These are phyloP conservation scores for Diarsia mendica DNA, from an alignment of 2,888 invertebrate species.

Conservation along the genomic window DNA sequence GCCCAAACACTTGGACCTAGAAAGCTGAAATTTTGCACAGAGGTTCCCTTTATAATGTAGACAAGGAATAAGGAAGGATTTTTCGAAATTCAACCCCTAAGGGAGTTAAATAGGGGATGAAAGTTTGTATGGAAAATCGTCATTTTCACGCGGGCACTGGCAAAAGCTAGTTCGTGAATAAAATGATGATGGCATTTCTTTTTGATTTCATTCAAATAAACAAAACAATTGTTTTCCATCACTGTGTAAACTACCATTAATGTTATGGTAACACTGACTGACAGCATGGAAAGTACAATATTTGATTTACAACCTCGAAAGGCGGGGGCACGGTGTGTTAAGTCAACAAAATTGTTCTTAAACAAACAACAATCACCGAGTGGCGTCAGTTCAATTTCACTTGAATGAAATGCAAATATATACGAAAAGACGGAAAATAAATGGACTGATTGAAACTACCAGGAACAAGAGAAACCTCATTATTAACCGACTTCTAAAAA, in stretches of 20 bases:
- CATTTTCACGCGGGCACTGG: too few species aligned
- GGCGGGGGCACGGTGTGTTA: not conserved
- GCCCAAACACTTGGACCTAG: too few species aligned
- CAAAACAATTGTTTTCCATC: not conserved
- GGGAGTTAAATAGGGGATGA: too few species aligned
- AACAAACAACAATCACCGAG: conserved; percentile 24
- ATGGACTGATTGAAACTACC: not conserved
- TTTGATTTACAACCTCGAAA: not conserved
- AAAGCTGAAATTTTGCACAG: too few species aligned
- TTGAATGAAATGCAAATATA: conserved; percentile 38
- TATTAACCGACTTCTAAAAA: too few species aligned
- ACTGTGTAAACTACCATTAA: not conserved
- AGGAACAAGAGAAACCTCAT: too few species aligned
- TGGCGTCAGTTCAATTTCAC: conserved; percentile 18
- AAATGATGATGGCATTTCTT: not conserved
- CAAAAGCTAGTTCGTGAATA: too few species aligned
- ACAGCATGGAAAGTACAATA: not conserved
- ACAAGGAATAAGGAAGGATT: too few species aligned
- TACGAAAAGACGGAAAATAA: conserved; percentile 8
- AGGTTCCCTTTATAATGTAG: too few species aligned
- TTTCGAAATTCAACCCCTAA: too few species aligned
- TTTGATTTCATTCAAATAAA: not conserved
- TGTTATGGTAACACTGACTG: conserved; percentile 6
- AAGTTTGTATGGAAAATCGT: too few species aligned
- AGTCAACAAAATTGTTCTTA: conserved; percentile 24